Percentiles rank a stretch among this genome's conserved stretches.
Evolutionary conservation across 1,140 invertebrate genomes (phyloP).

Genomic region (Ceratosolen solmsi): DNA sequence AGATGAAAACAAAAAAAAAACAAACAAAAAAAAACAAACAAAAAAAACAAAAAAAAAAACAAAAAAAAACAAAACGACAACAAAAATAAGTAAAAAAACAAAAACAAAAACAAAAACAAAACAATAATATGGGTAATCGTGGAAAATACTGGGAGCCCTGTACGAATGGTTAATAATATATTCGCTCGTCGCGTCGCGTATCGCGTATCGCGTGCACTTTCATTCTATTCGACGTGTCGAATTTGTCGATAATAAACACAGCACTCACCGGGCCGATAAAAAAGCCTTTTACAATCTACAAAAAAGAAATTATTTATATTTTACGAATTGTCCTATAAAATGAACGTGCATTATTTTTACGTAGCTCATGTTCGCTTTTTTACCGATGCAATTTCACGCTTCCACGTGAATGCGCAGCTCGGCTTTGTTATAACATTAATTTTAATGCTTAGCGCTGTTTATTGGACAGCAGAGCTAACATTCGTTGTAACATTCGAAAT

Average conservation of each 20-base stretch:
- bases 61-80: no score
- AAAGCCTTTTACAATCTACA: not conserved
- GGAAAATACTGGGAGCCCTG: no score
- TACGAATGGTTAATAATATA: no score
- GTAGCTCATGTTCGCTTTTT: not conserved
- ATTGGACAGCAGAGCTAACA: not conserved
- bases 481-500: not conserved
- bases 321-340: not conserved
- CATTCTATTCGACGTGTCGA: not conserved
- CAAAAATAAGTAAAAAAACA: no score
- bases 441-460: no score
- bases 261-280: not conserved
- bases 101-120: no score
- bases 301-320: not conserved
- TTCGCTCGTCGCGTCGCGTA: no score
- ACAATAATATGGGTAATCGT: no score
- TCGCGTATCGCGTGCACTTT: not conserved
- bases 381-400: not conserved
- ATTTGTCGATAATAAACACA: not conserved
- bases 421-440: no score
- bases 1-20: no score
- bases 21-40: no score
- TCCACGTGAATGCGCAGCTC: not conserved
- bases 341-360: not conserved
- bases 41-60: no score